Conservation (phyloP, 2,888 invertebrate species). For the Falcaria lacertinaria region DNA sequence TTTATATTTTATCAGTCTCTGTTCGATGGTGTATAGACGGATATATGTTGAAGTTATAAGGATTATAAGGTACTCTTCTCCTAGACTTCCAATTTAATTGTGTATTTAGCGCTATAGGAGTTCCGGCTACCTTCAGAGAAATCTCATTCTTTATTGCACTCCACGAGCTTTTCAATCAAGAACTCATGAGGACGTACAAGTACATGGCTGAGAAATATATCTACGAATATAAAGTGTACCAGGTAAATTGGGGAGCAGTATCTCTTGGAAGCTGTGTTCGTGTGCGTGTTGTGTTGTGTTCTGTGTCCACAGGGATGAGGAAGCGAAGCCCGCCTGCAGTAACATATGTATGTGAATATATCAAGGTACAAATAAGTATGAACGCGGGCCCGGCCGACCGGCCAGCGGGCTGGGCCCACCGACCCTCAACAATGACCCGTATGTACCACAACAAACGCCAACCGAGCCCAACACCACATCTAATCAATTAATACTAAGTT, state of each 20-base stretch:
- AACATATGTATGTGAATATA: slow-evolving; percentile 60
- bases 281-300: background rate
- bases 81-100: too few relatives aligned
- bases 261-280: background rate
- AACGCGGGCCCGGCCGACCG: slow-evolving; percentile 48
- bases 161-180: too few relatives aligned
- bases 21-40: slow-evolving; percentile 2
- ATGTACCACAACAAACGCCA: slow-evolving; percentile 66
- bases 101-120: too few relatives aligned
- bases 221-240: too few relatives aligned
- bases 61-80: too few relatives aligned
- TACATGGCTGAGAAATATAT: too few relatives aligned
- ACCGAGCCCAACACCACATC: slow-evolving; percentile 63
- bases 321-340: slow-evolving; percentile 43
- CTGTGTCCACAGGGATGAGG: slow-evolving; percentile 27
- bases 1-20: background rate
- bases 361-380: slow-evolving; percentile 68
- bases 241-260: too few relatives aligned
- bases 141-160: too few relatives aligned
- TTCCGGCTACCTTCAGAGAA: too few relatives aligned
- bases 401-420: slow-evolving; percentile 53
- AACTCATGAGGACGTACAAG: too few relatives aligned
- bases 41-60: too few relatives aligned
- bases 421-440: slow-evolving; percentile 72
- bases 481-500: slow-evolving; percentile 76